Conservation (phyloP, 2,113 vertebrate species). For the Orthochromis malagaraziensis region DNA sequence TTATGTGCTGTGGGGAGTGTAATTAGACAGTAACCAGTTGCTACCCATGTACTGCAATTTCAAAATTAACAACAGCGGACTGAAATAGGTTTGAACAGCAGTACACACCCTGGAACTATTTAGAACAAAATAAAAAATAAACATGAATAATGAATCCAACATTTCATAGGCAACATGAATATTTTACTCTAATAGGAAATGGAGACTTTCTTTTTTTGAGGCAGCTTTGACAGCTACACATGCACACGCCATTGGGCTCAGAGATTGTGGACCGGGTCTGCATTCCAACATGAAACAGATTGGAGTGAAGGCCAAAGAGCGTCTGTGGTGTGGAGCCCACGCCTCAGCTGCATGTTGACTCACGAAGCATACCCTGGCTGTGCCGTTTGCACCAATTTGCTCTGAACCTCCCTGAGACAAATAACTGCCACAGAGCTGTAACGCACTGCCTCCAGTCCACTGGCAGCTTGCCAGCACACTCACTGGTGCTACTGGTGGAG, state of each 20-base stretch:
- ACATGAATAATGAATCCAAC: neutral
- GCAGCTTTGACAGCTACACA: neutral
- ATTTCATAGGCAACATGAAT: neutral
- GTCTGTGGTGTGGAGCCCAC: constrained; percentile 32
- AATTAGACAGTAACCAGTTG: constrained; percentile 42
- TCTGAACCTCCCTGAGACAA: constrained; percentile 58
- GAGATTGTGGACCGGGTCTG: neutral
- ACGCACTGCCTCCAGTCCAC: constrained; percentile 23
- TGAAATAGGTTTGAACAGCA: neutral
- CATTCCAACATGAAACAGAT: constrained; percentile 42
- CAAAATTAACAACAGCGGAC: constrained; percentile 14
- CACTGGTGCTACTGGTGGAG: constrained; percentile 11
- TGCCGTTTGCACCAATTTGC: constrained; percentile 63
- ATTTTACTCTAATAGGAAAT: neutral
- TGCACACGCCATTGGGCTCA: neutral
- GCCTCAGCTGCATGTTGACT: constrained; percentile 49
- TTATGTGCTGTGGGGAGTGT: neutral
- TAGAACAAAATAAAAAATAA: constrained; percentile 3
- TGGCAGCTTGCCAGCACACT: constrained; percentile 49
- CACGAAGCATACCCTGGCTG: constrained; percentile 47
- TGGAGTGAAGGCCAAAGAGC: constrained; percentile 13
- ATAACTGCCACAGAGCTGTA: constrained; percentile 50
- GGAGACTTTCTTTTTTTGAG: neutral
- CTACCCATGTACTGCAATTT: constrained; percentile 24
- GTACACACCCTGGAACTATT: constrained; percentile 5